phyloP scores from a whole-genome alignment of 1,140 invertebrate genomes.

The Sitobion miscanthi region DNA sequence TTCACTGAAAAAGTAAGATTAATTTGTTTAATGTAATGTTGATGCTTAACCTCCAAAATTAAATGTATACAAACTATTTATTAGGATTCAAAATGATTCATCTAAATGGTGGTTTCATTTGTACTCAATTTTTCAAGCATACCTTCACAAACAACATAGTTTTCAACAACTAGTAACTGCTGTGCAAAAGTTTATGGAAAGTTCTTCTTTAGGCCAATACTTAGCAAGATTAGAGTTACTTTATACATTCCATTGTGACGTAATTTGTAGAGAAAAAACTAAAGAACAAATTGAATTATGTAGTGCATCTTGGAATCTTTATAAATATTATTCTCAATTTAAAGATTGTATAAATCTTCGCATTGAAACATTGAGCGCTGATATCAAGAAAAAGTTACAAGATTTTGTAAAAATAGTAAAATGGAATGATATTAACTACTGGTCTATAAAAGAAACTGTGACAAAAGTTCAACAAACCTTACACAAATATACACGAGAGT shows the following conservation, averaged over 20 bases:
- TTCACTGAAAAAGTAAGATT: constrained; percentile 65
- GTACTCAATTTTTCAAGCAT: constrained; percentile 73
- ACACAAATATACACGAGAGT: constrained; percentile 86
- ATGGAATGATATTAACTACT: constrained; percentile 93
- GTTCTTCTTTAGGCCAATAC: constrained; percentile 84
- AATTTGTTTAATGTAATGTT: neutral
- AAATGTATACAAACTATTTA: neutral
- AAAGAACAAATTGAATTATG: constrained; percentile 67
- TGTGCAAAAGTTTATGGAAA: constrained; percentile 84
- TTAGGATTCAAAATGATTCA: constrained; percentile 70
- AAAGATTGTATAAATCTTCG: constrained; percentile 68
- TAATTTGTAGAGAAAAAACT: constrained; percentile 56
- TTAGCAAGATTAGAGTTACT: constrained; percentile 79
- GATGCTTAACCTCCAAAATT: neutral
- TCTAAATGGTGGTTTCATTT: constrained; percentile 92
- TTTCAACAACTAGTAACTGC: constrained; percentile 65
- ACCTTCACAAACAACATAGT: constrained; percentile 56
- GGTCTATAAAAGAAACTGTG: constrained; percentile 87
- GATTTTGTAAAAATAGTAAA: constrained; percentile 95
- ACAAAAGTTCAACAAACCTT: constrained; percentile 87
- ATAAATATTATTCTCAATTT: constrained; percentile 87
- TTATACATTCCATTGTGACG: constrained; percentile 77
- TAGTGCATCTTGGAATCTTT: constrained; percentile 82
- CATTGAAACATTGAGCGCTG: constrained; percentile 72
- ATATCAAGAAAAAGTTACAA: constrained; percentile 90